phyloP scores from a whole-genome alignment of 2,888 invertebrate species.

The Drosophila hamatofila region DNA sequence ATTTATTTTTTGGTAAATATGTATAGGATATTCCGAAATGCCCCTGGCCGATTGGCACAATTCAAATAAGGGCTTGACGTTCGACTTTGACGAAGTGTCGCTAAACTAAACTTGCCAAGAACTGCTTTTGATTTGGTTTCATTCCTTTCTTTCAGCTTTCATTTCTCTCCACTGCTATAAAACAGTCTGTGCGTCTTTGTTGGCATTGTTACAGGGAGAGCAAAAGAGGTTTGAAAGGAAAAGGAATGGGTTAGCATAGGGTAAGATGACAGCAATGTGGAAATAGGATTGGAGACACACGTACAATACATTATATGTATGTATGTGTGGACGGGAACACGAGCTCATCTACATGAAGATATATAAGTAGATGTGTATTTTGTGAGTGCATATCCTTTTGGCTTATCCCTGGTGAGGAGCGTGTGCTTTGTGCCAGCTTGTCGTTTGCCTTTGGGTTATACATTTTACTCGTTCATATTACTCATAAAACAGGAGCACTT shows the following conservation, averaged over 20 bases:
- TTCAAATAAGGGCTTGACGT: slow-evolving; percentile 54
- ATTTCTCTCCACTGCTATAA: slow-evolving; percentile 28
- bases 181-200: slow-evolving; percentile 14
- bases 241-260: slow-evolving; percentile 25
- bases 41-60: slow-evolving; percentile 53
- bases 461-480: slow-evolving; percentile 65
- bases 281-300: slow-evolving; percentile 22
- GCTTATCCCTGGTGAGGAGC: slow-evolving; percentile 64
- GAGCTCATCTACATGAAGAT: slow-evolving; percentile 37
- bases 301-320: slow-evolving; percentile 16
- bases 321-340: slow-evolving; percentile 31
- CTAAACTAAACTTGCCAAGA: slow-evolving; percentile 27
- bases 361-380: slow-evolving; percentile 17
- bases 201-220: slow-evolving; percentile 54
- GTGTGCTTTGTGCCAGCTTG: slow-evolving; percentile 55
- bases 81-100: slow-evolving; percentile 54
- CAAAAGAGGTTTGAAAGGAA: slow-evolving; percentile 1
- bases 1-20: too few relatives aligned
- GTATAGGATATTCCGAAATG: slow-evolving; percentile 30
- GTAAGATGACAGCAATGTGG: slow-evolving; percentile 37
- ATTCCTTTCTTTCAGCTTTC: slow-evolving; percentile 15
- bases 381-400: slow-evolving; percentile 58
- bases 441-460: slow-evolving; percentile 63
- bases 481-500: slow-evolving; percentile 74
- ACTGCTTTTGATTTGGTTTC: slow-evolving; percentile 8